Percentiles rank a stretch among this genome's conserved stretches.
phyloP scores from a whole-genome alignment of 2,888 invertebrate species.

The Resseliella maxima region DNA sequence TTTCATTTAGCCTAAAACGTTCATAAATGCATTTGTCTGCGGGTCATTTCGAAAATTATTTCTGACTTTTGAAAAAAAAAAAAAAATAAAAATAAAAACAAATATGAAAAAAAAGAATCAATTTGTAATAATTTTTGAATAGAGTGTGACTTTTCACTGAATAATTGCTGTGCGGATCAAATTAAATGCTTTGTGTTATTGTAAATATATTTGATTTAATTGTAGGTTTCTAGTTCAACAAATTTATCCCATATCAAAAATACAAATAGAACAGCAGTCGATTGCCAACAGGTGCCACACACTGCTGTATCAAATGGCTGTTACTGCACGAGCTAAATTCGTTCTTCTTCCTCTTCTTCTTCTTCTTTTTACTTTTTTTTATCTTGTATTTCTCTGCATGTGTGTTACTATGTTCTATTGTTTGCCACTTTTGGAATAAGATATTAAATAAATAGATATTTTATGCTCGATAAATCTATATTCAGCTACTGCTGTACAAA shows the following conservation, averaged over 20 bases:
- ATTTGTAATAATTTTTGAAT: background rate
- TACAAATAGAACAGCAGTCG: background rate
- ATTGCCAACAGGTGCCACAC: background rate
- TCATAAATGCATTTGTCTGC: background rate
- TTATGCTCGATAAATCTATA: background rate
- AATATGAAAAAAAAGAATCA: too few species aligned
- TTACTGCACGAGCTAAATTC: slow-evolving; percentile 23
- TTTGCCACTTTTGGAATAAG: background rate
- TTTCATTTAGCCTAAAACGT: background rate
- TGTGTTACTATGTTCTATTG: background rate
- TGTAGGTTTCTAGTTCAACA: background rate
- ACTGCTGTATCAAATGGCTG: background rate
- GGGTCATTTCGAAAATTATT: background rate
- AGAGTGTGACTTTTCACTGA: background rate
- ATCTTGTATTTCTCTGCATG: too few species aligned
- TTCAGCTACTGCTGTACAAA: background rate
- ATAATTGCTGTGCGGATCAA: background rate
- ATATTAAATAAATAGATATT: background rate
- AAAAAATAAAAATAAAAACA: too few species aligned
- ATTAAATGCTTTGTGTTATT: background rate
- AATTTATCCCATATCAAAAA: background rate
- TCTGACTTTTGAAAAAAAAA: background rate
- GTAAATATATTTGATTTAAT: background rate
- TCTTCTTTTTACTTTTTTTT: background rate
- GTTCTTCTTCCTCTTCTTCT: background rate